Evolutionary conservation across 2,113 vertebrate species (phyloP).

Genomic region (Corvus cornix): DNA sequence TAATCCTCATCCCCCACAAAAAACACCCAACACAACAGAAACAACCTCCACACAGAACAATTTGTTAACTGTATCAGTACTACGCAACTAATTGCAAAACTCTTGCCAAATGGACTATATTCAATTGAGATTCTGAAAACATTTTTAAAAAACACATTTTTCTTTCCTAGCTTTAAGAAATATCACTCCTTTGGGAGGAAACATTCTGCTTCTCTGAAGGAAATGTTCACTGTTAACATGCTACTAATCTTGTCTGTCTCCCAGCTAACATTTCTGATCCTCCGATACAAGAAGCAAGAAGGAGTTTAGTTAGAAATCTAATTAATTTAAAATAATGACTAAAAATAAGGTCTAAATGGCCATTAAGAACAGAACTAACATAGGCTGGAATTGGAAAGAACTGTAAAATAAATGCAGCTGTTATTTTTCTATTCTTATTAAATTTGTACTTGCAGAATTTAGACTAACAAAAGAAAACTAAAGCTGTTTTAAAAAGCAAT

Average conservation of each 20-base stretch:
- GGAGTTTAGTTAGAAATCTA: background rate
- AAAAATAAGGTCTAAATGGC: background rate
- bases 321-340: background rate
- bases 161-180: background rate
- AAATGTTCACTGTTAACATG: background rate
- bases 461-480: constrained; percentile 4
- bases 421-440: background rate
- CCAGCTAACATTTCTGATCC: background rate
- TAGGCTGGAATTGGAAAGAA: background rate
- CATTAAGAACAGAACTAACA: background rate
- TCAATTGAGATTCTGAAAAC: background rate
- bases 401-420: background rate
- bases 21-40: background rate
- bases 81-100: background rate
- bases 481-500: constrained; percentile 18
- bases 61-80: background rate
- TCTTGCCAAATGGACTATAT: background rate
- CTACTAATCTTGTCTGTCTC: background rate
- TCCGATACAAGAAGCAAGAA: background rate
- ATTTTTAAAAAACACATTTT: background rate
- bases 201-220: background rate
- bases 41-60: background rate
- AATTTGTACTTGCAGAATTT: background rate
- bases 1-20: background rate
- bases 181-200: background rate